These are phyloP conservation scores for Melanchra persicariae DNA, from an alignment of 2,888 invertebrate genomes.

Conservation along the genomic window DNA sequence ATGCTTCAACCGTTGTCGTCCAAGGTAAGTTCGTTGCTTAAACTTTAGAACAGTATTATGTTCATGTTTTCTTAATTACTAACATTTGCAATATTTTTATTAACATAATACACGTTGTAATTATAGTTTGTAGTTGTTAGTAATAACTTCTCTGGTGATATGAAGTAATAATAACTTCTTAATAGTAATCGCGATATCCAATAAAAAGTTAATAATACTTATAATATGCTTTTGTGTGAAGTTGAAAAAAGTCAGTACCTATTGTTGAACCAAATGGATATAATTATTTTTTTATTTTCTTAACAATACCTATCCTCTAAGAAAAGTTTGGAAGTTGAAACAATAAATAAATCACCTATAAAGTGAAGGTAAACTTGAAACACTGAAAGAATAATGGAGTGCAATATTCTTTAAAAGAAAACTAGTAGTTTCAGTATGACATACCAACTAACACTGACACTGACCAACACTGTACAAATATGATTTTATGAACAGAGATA, in stretches of 20 bases:
- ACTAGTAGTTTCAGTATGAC: too few species aligned
- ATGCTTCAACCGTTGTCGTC: neutral
- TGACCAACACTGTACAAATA: too few species aligned
- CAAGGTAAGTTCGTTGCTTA: constrained; percentile 34
- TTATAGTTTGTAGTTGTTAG: neutral
- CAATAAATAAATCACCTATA: neutral
- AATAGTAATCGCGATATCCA: too few species aligned
- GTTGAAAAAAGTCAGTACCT: neutral
- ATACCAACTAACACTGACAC: too few species aligned
- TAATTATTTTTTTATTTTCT: too few species aligned
- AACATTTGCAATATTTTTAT: neutral
- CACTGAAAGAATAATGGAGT: too few species aligned
- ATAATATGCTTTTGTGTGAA: neutral
- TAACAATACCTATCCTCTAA: too few species aligned
- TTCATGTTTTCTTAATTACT: constrained; percentile 6
- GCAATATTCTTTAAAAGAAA: neutral
- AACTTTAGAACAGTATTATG: neutral
- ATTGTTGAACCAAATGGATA: neutral
- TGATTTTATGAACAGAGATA: too few species aligned
- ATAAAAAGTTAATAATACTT: neutral
- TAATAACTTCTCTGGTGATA: neutral
- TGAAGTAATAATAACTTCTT: too few species aligned
- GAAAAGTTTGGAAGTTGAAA: neutral
- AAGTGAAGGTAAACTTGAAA: too few species aligned
- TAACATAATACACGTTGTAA: neutral